These are phyloP conservation scores for Cairina moschata DNA, from an alignment of 2,113 vertebrate genomes.

Conservation along the genomic window DNA sequence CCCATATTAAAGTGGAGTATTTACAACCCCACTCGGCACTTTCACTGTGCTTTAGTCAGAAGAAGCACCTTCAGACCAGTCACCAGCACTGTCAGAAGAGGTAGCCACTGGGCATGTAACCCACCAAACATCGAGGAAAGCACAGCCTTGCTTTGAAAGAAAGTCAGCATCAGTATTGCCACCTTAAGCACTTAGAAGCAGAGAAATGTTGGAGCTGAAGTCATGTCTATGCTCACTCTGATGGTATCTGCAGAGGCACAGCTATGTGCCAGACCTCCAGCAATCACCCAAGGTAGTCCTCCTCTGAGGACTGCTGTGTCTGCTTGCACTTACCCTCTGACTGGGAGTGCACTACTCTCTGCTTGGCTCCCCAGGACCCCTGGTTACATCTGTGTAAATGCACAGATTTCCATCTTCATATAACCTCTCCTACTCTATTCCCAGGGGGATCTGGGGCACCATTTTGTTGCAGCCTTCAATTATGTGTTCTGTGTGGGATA, in stretches of 20 bases:
- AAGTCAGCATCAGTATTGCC: neutral
- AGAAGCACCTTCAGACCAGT: too few relatives aligned
- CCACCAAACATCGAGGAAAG: accelerated
- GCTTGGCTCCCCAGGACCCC: neutral
- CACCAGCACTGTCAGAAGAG: neutral
- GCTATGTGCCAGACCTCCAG: accelerated
- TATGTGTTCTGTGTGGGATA: neutral
- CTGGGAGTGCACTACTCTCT: neutral
- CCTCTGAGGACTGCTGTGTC: neutral
- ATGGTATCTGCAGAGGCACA: neutral
- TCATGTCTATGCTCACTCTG: accelerated
- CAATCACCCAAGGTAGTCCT: neutral
- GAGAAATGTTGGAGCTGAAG: neutral
- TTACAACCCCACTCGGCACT: neutral
- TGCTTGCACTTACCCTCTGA: neutral
- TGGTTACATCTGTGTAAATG: neutral
- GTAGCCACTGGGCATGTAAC: neutral
- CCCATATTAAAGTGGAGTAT: accelerated
- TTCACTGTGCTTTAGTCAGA: neutral
- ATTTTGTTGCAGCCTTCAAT: neutral
- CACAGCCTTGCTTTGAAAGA: neutral
- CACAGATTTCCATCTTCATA: neutral
- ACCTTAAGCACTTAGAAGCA: neutral
- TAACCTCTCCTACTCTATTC: neutral
- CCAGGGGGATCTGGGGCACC: neutral